Conservation (phyloP, 2,113 vertebrate genomes). For the Saguinus midas region DNA sequence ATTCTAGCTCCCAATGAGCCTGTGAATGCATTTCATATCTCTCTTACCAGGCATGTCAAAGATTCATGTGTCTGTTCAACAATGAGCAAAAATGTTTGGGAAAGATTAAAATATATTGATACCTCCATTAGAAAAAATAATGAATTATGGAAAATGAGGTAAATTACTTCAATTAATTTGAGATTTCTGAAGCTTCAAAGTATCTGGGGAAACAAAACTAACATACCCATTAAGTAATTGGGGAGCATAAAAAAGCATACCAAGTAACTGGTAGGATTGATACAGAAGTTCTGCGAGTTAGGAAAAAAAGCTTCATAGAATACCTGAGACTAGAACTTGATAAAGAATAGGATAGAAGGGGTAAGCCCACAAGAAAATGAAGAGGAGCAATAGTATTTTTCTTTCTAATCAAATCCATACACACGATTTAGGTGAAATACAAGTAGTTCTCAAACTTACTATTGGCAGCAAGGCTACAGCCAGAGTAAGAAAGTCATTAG, state of each 20-base stretch:
- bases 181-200: background rate
- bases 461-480: background rate
- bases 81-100: background rate
- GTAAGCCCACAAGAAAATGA: background rate
- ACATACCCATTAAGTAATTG: background rate
- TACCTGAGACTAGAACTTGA: background rate
- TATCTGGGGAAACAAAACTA: background rate
- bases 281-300: background rate
- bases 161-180: background rate
- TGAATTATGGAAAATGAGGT: background rate
- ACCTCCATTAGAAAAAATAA: background rate
- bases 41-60: background rate
- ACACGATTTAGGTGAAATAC: background rate
- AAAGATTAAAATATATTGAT: constrained; percentile 34
- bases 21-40: background rate
- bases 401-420: background rate
- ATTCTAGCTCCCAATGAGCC: background rate
- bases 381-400: background rate
- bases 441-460: background rate
- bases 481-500: background rate
- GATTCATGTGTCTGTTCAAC: background rate
- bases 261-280: background rate
- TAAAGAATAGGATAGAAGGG: background rate
- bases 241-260: background rate
- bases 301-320: background rate